These are phyloP conservation scores for Rhizomys pruinosus DNA, from an alignment of 2,113 vertebrate genomes.

Conservation along the genomic window DNA sequence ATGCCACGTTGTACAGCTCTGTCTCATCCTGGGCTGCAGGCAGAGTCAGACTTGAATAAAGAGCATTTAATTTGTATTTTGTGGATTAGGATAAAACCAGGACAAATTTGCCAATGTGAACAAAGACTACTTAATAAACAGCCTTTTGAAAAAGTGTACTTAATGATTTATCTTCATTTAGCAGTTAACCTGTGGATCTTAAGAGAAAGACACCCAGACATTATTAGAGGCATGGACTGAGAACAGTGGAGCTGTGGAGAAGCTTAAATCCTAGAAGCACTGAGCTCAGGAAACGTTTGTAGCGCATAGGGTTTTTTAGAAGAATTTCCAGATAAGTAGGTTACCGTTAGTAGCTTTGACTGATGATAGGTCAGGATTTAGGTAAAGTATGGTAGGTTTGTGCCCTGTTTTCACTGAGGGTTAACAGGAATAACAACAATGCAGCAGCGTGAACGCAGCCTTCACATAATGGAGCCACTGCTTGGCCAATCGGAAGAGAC, in stretches of 20 bases:
- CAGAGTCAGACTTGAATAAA: conserved; percentile 32
- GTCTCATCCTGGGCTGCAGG: not conserved
- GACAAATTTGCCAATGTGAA: not conserved
- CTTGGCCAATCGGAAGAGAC: not conserved
- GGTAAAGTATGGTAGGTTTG: not conserved
- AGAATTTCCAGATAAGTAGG: conserved; percentile 40
- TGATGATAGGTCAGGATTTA: not conserved
- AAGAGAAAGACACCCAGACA: not conserved
- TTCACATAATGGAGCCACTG: not conserved
- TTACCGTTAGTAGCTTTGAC: not conserved
- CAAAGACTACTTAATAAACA: not conserved
- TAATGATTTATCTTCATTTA: conserved; percentile 6
- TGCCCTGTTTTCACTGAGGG: not conserved
- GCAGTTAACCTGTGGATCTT: not conserved
- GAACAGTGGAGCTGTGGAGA: not conserved
- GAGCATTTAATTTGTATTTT: not conserved
- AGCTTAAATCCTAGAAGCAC: not conserved
- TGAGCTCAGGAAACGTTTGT: conserved; percentile 24
- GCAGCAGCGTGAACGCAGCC: not conserved
- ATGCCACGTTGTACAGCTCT: not conserved
- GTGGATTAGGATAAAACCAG: not conserved
- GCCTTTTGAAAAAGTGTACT: not conserved
- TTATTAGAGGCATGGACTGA: not conserved
- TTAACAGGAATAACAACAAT: not conserved
- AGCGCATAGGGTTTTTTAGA: not conserved